These are phyloP conservation scores for Pardalotus punctatus DNA, from an alignment of 2,113 vertebrate species.

Conservation along the genomic window DNA sequence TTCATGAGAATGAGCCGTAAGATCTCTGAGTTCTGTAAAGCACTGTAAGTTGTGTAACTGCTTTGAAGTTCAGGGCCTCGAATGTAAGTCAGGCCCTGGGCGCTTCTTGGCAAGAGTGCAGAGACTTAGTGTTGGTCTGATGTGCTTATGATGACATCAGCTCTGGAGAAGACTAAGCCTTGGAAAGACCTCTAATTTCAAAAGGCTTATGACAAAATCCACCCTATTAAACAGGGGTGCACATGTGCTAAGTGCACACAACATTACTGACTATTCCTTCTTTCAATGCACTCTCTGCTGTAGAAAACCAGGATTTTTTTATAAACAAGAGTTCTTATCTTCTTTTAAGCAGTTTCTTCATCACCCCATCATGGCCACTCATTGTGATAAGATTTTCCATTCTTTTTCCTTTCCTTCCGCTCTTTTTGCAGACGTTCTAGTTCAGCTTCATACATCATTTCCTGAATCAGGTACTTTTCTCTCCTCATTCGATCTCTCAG, in stretches of 20 bases:
- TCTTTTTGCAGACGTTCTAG: conserved; percentile 90
- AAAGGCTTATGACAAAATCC: not conserved
- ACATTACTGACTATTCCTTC: not conserved
- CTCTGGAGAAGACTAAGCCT: not conserved
- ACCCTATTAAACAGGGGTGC: not conserved
- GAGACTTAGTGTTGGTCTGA: not conserved
- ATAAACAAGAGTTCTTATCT: not conserved
- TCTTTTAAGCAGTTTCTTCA: not conserved
- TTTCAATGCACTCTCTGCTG: not conserved
- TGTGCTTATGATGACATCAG: not conserved
- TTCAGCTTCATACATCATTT: conserved; percentile 98
- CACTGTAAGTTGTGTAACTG: not conserved
- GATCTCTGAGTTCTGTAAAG: not conserved
- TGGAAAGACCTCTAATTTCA: not conserved
- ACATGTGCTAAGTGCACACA: not conserved
- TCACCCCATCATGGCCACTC: conserved; percentile 86
- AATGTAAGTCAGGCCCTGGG: not conserved
- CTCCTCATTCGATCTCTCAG: conserved; percentile 93
- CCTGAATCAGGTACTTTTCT: conserved; percentile 97
- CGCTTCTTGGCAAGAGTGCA: not conserved
- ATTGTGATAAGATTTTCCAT: conserved; percentile 83
- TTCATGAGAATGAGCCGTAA: not conserved
- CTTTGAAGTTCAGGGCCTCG: not conserved
- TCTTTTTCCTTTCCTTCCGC: conserved; percentile 86
- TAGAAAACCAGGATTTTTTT: not conserved